Evolutionary conservation across 2,113 vertebrate species (phyloP), one percentile per base, ranked within the genome.

Genomic region (Channa argus): DNA sequence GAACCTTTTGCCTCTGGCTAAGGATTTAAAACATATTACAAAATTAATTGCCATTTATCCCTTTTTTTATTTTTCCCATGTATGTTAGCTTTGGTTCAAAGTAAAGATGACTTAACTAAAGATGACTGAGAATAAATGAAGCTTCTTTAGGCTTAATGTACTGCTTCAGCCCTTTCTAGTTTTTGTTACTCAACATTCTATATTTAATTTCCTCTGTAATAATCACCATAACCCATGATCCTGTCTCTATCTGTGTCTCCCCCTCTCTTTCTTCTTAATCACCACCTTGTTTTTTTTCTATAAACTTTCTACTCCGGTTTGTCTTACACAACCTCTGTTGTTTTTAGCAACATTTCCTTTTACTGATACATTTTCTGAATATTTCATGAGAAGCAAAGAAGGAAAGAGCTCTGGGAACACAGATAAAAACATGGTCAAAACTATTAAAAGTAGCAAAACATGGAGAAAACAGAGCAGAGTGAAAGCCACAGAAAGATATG

Each of bases 41-140:
- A 63, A 61, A 71, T 49, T 37, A 9, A 83, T 78, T 78, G 13
- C 37, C 60, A 24, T 13, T 74, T 52, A 37, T 78, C 75, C 54
- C 46, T 14, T 5, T 11, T 46, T 74, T 66, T 53, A 63, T 59
- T 75, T 73, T 9, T 55, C 41, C 44, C 46, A 47, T 58, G 13
- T 15, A 14, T 81, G 49, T 74, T 84, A 52, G 24, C n/a, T 62
- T 82, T 88, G 84, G 81, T 65, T 77, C 13, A 37, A 66, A 73
- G 39, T 24, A 24, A 24, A 24, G 24, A 24, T 24, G 24, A 24
- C 24, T 24, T 24, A 24, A 24, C 24, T 24, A 24, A 24, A 24
- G 24, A 24, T 24, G 24, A 15, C 24, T 46, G 49, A 13, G 75
- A 51, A 77, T 63, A n/a, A 75, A 72, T 71, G n/a, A 15, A 36